Percentiles rank a stretch among this genome's conserved stretches.
Evolutionary conservation across 2,797 vertebrate species (phyloP).

Genomic region (Sparidentex hasta): DNA sequence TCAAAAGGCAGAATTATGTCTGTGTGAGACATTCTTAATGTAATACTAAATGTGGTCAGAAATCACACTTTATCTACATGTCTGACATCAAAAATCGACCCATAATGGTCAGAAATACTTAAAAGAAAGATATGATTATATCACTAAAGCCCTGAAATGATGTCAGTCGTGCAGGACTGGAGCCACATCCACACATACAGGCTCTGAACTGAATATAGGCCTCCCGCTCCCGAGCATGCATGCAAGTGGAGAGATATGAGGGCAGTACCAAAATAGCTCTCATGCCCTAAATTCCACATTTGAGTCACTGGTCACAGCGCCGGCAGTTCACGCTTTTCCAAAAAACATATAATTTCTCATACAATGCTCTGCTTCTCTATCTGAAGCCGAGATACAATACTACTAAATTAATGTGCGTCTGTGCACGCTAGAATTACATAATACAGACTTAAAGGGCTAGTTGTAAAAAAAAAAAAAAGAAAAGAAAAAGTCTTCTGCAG

Average conservation of each 20-base stretch:
- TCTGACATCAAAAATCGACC: slow-evolving; percentile 3
- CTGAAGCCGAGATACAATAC: neutral
- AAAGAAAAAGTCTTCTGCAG: neutral
- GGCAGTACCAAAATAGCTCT: slow-evolving; percentile 75
- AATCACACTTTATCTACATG: slow-evolving; percentile 35
- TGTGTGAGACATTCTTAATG: neutral
- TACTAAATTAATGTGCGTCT: neutral
- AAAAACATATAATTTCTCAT: slow-evolving; percentile 4
- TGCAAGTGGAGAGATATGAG: slow-evolving; percentile 51
- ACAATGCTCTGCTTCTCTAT: slow-evolving; percentile 16
- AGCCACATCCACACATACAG: slow-evolving; percentile 13
- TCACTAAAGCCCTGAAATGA: slow-evolving; percentile 30
- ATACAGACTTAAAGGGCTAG: neutral
- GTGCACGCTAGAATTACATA: slow-evolving; percentile 3
- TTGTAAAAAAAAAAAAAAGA: neutral
- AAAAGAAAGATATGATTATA: slow-evolving; percentile 23
- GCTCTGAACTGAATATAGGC: slow-evolving; percentile 52
- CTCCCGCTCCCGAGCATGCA: slow-evolving; percentile 35
- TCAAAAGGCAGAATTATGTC: slow-evolving; percentile 18
- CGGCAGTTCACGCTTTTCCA: neutral
- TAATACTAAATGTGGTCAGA: slow-evolving; percentile 49
- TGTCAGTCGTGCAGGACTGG: slow-evolving; percentile 26
- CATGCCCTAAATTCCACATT: slow-evolving; percentile 73
- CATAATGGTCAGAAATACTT: slow-evolving; percentile 30
- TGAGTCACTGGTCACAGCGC: slow-evolving; percentile 40